A percentile compares a stretch with the other conserved stretches of the same genome.
Evolutionary conservation across 2,888 invertebrate species (phyloP).

Genomic region (Actias luna): DNA sequence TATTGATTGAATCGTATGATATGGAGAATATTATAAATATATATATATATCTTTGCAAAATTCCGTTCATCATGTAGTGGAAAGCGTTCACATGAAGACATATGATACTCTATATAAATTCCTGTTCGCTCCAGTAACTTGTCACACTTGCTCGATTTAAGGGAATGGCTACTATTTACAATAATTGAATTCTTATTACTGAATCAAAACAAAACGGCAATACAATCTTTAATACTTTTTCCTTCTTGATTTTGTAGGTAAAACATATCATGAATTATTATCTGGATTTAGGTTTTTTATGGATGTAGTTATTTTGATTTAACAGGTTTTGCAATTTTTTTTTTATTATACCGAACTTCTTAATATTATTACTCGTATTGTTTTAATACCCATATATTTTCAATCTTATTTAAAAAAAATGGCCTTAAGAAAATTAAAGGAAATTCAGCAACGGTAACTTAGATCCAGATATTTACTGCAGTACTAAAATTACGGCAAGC

Average conservation of each 20-base stretch:
- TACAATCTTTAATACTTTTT: background rate
- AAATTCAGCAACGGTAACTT: background rate
- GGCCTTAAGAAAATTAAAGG: background rate
- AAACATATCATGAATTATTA: background rate
- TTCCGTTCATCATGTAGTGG: constrained; percentile 15
- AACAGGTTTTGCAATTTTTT: background rate
- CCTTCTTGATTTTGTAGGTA: background rate
- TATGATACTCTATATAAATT: constrained; percentile 22
- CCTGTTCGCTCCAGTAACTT: constrained; percentile 18
- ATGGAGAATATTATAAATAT: background rate
- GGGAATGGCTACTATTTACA: background rate
- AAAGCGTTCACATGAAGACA: constrained; percentile 24
- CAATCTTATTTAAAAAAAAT: too few relatives aligned
- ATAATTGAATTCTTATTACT: background rate
- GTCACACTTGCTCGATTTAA: constrained; percentile 14
- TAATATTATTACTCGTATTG: too few relatives aligned
- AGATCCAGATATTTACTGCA: constrained; percentile 21
- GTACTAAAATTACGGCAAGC: constrained; percentile 20
- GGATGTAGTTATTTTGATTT: background rate
- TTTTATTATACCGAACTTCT: background rate
- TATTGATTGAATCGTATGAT: too few relatives aligned
- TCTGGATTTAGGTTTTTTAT: background rate
- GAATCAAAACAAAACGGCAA: background rate
- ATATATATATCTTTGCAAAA: constrained; percentile 10
- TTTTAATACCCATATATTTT: too few relatives aligned